phyloP scores from a whole-genome alignment of 2,797 vertebrate species.

The Parambassis ranga region DNA sequence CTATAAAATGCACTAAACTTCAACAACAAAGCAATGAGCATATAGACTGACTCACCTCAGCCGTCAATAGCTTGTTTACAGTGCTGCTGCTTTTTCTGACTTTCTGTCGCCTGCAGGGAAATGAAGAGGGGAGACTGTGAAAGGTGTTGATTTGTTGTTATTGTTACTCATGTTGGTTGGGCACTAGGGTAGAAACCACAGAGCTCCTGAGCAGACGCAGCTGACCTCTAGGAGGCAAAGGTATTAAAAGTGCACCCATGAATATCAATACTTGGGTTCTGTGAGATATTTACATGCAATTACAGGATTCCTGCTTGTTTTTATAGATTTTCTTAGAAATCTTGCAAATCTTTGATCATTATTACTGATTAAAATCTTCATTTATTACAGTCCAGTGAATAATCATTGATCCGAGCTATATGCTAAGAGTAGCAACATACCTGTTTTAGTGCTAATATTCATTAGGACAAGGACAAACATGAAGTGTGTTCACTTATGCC shows the following conservation, averaged over 20 bases:
- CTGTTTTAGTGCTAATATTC: too few relatives aligned
- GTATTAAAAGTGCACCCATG: neutral
- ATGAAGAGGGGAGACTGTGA: conserved; percentile 37
- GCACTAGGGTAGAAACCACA: conserved; percentile 40
- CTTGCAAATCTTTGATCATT: too few relatives aligned
- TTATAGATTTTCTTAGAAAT: too few relatives aligned
- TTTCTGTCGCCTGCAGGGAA: conserved; percentile 49
- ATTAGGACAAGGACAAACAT: too few relatives aligned
- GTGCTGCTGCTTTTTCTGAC: conserved; percentile 15
- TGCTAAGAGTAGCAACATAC: too few relatives aligned
- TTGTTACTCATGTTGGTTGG: conserved; percentile 45
- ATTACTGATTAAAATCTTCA: too few relatives aligned
- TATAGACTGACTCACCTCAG: conserved; percentile 9
- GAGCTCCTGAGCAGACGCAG: neutral
- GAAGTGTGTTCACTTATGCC: neutral
- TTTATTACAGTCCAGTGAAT: too few relatives aligned
- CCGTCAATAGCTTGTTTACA: conserved; percentile 45
- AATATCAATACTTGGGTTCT: too few relatives aligned
- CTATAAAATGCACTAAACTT: conserved; percentile 25
- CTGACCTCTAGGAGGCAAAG: neutral
- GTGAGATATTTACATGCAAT: too few relatives aligned
- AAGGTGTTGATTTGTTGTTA: conserved; percentile 56
- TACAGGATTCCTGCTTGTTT: too few relatives aligned
- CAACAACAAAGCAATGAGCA: conserved; percentile 34
- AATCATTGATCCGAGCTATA: too few relatives aligned